phyloP scores from a whole-genome alignment of 2,113 vertebrate species.

The Petrocephalus zakoni region DNA sequence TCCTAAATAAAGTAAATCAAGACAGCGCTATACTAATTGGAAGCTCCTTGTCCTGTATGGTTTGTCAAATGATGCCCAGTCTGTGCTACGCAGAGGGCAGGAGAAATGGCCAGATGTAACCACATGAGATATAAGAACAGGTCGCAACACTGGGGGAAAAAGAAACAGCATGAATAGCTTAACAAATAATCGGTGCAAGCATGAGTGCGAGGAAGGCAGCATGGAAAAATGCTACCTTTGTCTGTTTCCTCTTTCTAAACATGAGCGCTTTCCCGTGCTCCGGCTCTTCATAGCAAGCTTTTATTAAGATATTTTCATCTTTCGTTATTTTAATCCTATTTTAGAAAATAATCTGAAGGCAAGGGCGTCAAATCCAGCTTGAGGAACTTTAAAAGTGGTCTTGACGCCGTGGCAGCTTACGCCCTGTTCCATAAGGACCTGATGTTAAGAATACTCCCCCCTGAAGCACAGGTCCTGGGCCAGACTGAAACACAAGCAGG shows the following conservation, averaged over 20 bases:
- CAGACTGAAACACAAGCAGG: not conserved
- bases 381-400: constrained; percentile 28
- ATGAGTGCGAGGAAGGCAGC: not conserved
- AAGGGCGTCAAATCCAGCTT: not conserved
- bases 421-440: not conserved
- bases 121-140: not conserved
- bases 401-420: not conserved
- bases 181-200: not conserved
- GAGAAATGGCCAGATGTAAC: not conserved
- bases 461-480: not conserved
- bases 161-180: not conserved
- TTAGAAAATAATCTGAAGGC: not conserved
- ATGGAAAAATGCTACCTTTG: not conserved
- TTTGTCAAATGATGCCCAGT: not conserved
- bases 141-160: not conserved
- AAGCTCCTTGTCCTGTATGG: not conserved
- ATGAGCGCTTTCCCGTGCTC: not conserved
- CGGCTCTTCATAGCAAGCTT: not conserved
- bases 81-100: not conserved
- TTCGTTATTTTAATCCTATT: not conserved
- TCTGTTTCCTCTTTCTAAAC: constrained; percentile 49
- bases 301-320: not conserved
- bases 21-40: not conserved
- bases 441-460: not conserved
- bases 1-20: not conserved